Conservation (phyloP, 2,797 vertebrate genomes). For the Arvicola amphibius region DNA sequence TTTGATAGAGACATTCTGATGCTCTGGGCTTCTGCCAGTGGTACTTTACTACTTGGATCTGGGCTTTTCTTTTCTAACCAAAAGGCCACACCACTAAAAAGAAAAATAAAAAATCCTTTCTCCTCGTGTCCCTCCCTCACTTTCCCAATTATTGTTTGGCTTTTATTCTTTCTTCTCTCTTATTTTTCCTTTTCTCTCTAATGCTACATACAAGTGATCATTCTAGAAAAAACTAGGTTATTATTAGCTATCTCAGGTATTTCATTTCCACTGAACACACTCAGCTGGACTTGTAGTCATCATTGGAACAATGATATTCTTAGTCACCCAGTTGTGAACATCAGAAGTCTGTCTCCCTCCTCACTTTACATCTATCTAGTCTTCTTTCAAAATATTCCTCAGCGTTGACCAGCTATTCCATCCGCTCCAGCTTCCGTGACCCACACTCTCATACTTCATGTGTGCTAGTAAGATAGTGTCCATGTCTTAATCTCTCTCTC, state of each 20-base stretch:
- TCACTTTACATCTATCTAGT: neutral
- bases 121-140: neutral
- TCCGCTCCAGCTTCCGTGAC: neutral
- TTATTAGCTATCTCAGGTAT: neutral
- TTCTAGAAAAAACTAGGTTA: neutral
- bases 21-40: neutral
- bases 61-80: neutral
- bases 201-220: neutral
- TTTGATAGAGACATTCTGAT: neutral
- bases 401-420: neutral
- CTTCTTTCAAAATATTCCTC: neutral
- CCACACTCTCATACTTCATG: neutral
- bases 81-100: neutral
- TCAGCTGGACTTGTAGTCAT: neutral
- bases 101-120: neutral
- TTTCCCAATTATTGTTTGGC: neutral
- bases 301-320: neutral
- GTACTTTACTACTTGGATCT: slow-evolving; percentile 1
- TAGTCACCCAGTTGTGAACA: neutral
- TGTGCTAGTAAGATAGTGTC: neutral
- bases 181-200: neutral
- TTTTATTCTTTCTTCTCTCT: neutral
- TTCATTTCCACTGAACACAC: neutral
- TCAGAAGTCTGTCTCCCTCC: neutral
- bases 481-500: neutral